Conservation (phyloP, 2,888 invertebrate species). For the Bugula neritina region DNA sequence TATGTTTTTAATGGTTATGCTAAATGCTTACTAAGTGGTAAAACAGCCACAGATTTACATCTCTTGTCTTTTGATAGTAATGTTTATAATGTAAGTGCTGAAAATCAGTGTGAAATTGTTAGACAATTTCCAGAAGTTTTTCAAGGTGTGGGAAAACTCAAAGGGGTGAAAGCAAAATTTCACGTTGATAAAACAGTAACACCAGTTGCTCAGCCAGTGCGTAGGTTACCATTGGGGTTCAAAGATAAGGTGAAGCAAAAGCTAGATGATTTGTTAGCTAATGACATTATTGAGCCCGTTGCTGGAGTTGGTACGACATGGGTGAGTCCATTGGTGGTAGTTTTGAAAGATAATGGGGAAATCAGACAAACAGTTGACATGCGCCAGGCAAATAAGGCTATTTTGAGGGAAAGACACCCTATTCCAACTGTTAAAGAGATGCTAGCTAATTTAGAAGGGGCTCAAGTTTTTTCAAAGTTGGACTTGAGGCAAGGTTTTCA, state of each 20-base stretch:
- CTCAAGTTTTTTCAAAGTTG: not conserved
- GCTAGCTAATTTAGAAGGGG: conserved; percentile 19
- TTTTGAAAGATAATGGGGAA: not conserved
- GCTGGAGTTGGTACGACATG: not conserved
- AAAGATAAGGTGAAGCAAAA: not conserved
- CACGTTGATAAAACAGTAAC: not conserved
- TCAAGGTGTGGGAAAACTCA: not conserved
- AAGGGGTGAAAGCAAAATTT: not conserved
- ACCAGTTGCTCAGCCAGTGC: not conserved
- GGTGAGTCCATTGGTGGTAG: not conserved
- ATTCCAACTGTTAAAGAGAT: conserved; percentile 11
- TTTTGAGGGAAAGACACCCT: not conserved
- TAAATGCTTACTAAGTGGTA: not conserved
- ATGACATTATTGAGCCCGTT: not conserved
- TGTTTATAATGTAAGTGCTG: not conserved
- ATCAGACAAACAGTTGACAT: conserved; percentile 1
- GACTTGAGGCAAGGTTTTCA: not conserved
- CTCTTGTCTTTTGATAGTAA: not conserved
- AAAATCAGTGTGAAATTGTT: not conserved
- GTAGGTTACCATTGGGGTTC: not conserved
- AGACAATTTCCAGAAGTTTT: not conserved
- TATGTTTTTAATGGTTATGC: not conserved
- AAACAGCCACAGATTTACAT: not conserved
- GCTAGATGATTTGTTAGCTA: not conserved
- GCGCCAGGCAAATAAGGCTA: conserved; percentile 9